Conservation (phyloP, 1,140 invertebrate species). For the Sarcophaga bullata region DNA sequence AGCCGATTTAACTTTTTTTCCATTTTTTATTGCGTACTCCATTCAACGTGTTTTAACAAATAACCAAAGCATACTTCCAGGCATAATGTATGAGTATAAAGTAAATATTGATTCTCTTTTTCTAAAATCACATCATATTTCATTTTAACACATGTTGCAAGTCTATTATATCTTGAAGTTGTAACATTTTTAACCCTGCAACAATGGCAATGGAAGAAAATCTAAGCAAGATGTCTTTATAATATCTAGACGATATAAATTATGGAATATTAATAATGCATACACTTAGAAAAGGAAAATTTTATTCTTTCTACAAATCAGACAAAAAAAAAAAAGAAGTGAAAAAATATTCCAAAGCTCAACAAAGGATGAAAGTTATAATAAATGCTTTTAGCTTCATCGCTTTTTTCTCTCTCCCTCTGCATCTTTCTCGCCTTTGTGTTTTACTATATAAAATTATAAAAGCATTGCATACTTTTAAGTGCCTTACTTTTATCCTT, state of each 20-base stretch:
- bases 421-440: not conserved
- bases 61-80: slow-evolving; percentile 1
- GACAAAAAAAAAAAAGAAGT: not conserved
- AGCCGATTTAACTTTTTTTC: too few relatives aligned
- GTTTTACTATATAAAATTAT: too few relatives aligned
- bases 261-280: slow-evolving; percentile 1
- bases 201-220: not conserved
- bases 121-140: not conserved
- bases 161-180: not conserved
- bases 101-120: not conserved
- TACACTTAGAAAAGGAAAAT: too few relatives aligned
- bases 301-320: too few relatives aligned
- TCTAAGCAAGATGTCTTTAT: not conserved
- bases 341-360: not conserved
- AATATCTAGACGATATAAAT: not conserved
- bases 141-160: not conserved
- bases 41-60: not conserved
- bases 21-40: too few relatives aligned
- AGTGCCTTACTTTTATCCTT: not conserved
- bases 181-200: not conserved
- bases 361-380: not conserved
- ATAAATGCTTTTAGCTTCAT: slow-evolving; percentile 3
- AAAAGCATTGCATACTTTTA: not conserved
- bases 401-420: not conserved
- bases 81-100: not conserved